Percentiles rank a stretch among this genome's conserved stretches.
Evolutionary conservation across 2,888 invertebrate genomes (phyloP).

Genomic region (Adelphocoris suturalis): DNA sequence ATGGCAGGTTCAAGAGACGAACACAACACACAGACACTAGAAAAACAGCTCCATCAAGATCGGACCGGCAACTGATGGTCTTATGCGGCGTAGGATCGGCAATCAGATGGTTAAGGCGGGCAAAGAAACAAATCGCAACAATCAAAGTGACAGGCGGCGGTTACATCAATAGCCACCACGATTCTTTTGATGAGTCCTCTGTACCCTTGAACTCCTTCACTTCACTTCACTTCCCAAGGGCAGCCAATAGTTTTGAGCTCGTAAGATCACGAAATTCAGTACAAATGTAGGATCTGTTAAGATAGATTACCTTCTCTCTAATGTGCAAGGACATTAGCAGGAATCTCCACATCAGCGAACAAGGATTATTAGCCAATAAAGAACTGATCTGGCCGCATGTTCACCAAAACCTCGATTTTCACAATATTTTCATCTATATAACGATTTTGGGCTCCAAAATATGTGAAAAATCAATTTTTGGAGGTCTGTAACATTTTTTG

Average conservation of each 20-base stretch:
- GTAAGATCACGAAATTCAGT: neutral
- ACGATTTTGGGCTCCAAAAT: no score
- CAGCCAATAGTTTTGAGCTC: neutral
- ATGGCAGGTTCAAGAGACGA: no score
- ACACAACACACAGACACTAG: neutral
- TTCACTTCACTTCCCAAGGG: neutral
- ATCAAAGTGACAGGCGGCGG: conserved; percentile 16
- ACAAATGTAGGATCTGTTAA: neutral
- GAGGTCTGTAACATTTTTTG: no score
- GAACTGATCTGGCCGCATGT: no score
- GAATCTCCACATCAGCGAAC: neutral
- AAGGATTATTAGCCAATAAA: no score
- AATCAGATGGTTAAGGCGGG: neutral
- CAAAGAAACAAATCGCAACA: neutral
- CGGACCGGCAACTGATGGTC: neutral
- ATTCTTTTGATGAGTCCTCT: neutral
- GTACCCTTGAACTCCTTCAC: conserved; percentile 15
- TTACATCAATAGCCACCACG: neutral
- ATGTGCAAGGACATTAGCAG: neutral
- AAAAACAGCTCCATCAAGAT: neutral
- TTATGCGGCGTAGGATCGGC: neutral
- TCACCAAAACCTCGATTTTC: no score
- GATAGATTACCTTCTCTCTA: neutral
- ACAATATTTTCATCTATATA: no score
- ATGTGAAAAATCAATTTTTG: no score